These are phyloP conservation scores for Luscinia luscinia DNA, from an alignment of 2,797 vertebrate genomes.

Conservation along the genomic window DNA sequence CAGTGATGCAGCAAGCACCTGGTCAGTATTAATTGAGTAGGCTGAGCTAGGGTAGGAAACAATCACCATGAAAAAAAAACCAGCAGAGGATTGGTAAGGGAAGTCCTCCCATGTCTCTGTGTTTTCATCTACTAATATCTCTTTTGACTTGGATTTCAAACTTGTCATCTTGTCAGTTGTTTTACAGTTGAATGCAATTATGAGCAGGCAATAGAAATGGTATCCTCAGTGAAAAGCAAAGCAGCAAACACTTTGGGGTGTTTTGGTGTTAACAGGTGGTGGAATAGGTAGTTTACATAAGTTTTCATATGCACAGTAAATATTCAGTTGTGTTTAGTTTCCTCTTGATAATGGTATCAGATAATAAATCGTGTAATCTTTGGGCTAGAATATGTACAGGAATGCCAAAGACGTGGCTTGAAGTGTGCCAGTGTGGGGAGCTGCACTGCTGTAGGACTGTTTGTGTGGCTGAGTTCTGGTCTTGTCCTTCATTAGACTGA, in stretches of 20 bases:
- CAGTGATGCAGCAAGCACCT: background rate
- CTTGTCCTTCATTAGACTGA: background rate
- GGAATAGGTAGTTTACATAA: background rate
- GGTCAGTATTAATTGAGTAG: background rate
- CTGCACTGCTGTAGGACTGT: rapidly evolving
- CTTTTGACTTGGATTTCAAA: background rate
- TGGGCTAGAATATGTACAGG: background rate
- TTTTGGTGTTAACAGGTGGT: background rate
- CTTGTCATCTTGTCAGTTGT: background rate
- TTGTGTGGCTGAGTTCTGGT: background rate
- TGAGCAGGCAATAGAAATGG: background rate
- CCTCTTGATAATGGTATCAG: background rate
- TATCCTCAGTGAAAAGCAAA: background rate
- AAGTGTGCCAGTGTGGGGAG: background rate
- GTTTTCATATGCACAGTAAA: background rate
- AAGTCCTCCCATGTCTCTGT: background rate
- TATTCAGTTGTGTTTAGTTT: background rate
- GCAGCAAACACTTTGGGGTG: background rate
- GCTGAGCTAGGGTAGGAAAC: background rate
- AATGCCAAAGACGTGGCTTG: background rate
- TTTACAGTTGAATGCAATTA: background rate
- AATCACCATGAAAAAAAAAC: background rate
- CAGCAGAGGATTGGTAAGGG: background rate
- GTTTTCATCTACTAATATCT: background rate
- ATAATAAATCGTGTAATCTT: background rate